Evolutionary conservation across 53 echinoderm and acorn worm species (phyloP), one percentile per base, ranked within the genome.

Genomic region (Astropecten irregularis): DNA sequence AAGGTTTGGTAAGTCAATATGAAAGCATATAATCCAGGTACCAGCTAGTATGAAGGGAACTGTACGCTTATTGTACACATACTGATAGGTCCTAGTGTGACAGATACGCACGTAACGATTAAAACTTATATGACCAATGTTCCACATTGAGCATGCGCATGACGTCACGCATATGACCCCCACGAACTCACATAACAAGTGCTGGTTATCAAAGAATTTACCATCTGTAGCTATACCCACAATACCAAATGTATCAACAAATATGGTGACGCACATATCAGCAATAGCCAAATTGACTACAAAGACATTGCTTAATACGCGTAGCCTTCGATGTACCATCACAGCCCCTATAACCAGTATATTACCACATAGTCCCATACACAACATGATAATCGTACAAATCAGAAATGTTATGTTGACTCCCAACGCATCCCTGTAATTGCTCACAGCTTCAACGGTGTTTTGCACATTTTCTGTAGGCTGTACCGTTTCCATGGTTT

Each of bases 131-230:
- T 66, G 61, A 18, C 85, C 92, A 30, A 95, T 93, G 32, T 83
- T 93, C 95, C 92, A 92, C 65, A 92, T 30, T 16, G 93, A 93
- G 38, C 95, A 95, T 22, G 90, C 85, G 65, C 95, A 95, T 83
- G 90, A 86, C 15, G 88, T 91, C 35, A 95, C 88, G 37, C 95
- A 95, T 2, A 95, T 56, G 0, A 85, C 84, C 1, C 92, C 95
- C 15, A 95, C 79, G 18, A 90, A 16, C 57, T 95, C 92, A 47
- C 95, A 95, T 13, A 95, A 44, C 8, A 31, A 29, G 4, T 47
- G 49, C 27, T 71, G 86, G 36, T 84, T 31, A 33, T 84, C 47
- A 28, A 95, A 95, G 63, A 92, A 95, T 22, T 51, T 39, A 8
- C 92, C 92, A 3, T 66, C 49, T 19, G 87, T 76, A 19, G 92